phyloP scores from a whole-genome alignment of 2,888 invertebrate genomes.

The Microdon myrmicae region DNA sequence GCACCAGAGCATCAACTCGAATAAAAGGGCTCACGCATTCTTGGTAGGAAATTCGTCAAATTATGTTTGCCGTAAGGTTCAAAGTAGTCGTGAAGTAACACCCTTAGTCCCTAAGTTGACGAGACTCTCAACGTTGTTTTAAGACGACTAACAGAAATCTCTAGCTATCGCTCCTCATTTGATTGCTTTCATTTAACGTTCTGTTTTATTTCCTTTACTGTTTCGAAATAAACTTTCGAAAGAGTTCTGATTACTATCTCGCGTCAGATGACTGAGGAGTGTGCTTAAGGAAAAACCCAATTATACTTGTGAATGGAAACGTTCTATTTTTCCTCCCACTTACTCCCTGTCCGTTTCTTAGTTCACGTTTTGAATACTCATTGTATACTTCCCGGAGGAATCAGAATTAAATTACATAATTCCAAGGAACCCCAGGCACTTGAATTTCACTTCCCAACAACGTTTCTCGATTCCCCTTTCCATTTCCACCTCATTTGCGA shows the following conservation, averaged over 20 bases:
- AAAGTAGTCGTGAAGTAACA: too few relatives aligned
- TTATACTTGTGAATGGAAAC: conserved; percentile 22
- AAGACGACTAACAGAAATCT: too few relatives aligned
- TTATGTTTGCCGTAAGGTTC: too few relatives aligned
- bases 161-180: background rate
- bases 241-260: background rate
- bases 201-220: conserved; percentile 2
- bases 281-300: conserved; percentile 7
- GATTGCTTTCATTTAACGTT: conserved; percentile 2
- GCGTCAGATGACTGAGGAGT: conserved; percentile 7
- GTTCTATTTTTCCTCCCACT: background rate
- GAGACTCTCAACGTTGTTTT: too few relatives aligned
- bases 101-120: too few relatives aligned
- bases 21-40: too few relatives aligned
- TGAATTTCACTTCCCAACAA: background rate
- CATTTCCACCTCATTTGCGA: conserved; percentile 17
- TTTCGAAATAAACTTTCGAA: conserved; percentile 16
- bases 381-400: background rate
- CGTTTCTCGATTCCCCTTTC: conserved; percentile 7
- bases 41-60: too few relatives aligned
- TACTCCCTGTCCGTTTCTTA: background rate
- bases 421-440: conserved; percentile 4
- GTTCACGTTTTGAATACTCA: background rate
- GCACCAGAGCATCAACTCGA: too few relatives aligned
- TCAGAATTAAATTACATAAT: conserved; percentile 34